phyloP scores from a whole-genome alignment of 2,888 invertebrate genomes.

The Bruchidius siliquastri region DNA sequence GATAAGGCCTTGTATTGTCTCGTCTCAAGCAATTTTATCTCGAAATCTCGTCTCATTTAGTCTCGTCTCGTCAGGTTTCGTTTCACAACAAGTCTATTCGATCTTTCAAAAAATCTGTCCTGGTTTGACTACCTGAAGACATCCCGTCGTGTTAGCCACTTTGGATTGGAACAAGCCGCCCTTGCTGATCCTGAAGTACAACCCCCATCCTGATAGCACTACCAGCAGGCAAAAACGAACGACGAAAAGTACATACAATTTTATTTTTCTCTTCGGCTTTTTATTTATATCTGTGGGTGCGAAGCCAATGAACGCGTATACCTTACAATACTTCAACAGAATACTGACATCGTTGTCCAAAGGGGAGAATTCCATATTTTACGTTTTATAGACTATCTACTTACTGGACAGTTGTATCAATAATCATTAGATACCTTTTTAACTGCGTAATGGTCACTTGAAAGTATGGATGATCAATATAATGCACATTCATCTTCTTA shows the following conservation, averaged over 20 bases:
- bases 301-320: not conserved
- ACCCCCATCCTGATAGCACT: not conserved
- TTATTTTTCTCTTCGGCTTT: not conserved
- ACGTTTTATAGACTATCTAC: too few relatives aligned
- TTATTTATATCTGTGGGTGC: not conserved
- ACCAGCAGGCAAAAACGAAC: not conserved
- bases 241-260: not conserved
- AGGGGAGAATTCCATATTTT: not conserved
- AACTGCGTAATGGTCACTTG: too few relatives aligned
- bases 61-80: too few relatives aligned
- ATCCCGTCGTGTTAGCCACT: not conserved
- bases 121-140: not conserved
- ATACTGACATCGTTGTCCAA: not conserved
- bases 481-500: too few relatives aligned
- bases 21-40: too few relatives aligned
- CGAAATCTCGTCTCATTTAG: too few relatives aligned
- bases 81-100: too few relatives aligned
- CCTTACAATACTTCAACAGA: not conserved
- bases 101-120: too few relatives aligned
- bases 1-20: too few relatives aligned
- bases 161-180: not conserved
- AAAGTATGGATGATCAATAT: too few relatives aligned
- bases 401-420: too few relatives aligned
- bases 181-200: not conserved
- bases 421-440: too few relatives aligned